Evolutionary conservation across 2,888 invertebrate genomes (phyloP), one percentile per base, ranked within the genome.

Genomic region (Nymphalis polychloros): DNA sequence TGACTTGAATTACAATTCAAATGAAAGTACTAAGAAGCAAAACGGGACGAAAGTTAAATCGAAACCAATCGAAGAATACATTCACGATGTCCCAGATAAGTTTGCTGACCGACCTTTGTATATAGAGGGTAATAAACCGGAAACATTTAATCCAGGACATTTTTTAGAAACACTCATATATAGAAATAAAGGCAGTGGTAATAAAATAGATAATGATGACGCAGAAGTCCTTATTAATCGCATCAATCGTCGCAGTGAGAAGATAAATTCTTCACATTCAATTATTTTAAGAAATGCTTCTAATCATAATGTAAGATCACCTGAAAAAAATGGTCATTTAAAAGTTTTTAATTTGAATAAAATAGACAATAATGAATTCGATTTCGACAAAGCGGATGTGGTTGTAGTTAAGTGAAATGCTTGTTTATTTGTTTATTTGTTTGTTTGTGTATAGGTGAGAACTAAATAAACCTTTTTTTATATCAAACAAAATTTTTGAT

Each of bases 1-100:
- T 20, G 78, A 27, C 63, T 67, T 80, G 81, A 82, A 87, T 84
- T 73, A 80, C 69, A 78, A 86, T 80, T 79, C 76, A 69, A 79
- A 82, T 75, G 87, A 88, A 86, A 86, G 82, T 77, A 68, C 71
- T 77, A 76, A 75, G 74, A 80, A 77, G 69, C 76, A 75, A 69
- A 74, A 72, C 71, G 78, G 75, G 63, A 76, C 69, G 52, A 70
- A 70, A 20, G 63, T 60, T 69, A 77, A 81, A 78, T 75, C 79
- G 63, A 81, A 80, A 75, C 77, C 78, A 72, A 81, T 84, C 69
- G 81, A 82, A 72, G 78, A 79, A 62, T 41, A 41, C 13, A 80
- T 84, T 68, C 81, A 84, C 70, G 47, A 76, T 73, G 50, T 68
- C 64, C 53, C 61, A 52, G 19, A 72, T 59, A 53, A 72, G 68